Evolutionary conservation across 2,888 invertebrate genomes (phyloP), one percentile per base, ranked within the genome.

Genomic region (Sesia apiformis): DNA sequence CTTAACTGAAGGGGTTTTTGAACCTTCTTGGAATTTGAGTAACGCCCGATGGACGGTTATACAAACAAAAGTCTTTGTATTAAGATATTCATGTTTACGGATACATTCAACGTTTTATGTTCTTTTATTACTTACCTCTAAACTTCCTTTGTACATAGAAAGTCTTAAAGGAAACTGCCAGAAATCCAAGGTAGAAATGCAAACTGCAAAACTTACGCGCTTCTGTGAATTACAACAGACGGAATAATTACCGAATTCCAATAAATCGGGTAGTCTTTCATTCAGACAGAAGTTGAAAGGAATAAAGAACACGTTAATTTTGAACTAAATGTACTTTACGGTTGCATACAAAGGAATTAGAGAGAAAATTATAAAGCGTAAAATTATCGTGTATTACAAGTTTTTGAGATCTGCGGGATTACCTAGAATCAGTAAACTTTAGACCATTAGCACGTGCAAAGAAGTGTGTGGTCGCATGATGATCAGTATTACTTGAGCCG

Each of bases 21-120:
- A 46, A n/a, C 56, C 50, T 83, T 82, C 84, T 67, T 40, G 62
- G 84, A 82, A 85, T 67, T 66, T 57, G 52, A 61, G 58, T 56
- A 71, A 65, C 65, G 61, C 59, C 65, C 56, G 60, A 60, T 56
- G 63, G 63, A 66, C 70, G 70, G 62, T 64, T 60, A 66, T 54
- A 57, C 53, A 53, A 56, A 57, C 49, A 52, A 67, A 64, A 59
- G 43, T 57, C 60, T 60, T 66, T 60, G 57, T 65, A 63, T 66
- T 61, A 60, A 60, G 60, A 63, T 69, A 63, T 74, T 73, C 67
- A 71, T 70, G 65, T 68, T 62, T 67, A 65, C 65, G 58, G 63
- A 63, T 61, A 58, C 58, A 66, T 57, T 65, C 60, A 65, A 63
- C 67, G 65, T 60, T 57, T 59, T 56, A 39, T 57, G 55, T 51